Base-by-base conservation (phyloP, 2,797 vertebrate species). In the Loris lydekkerianus region DNA sequence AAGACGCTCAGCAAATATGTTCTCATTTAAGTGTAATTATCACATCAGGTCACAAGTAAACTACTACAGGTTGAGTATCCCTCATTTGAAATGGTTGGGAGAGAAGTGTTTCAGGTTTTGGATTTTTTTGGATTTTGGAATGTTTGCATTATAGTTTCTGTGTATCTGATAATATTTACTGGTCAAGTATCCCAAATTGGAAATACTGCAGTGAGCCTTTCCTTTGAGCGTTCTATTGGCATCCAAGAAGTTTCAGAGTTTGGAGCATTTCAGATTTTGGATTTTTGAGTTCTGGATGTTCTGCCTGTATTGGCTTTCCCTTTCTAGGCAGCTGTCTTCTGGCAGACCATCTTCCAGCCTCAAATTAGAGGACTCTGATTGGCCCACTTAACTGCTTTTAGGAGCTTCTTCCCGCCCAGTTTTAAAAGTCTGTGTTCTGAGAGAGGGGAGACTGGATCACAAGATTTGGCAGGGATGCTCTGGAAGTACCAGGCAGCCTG, bases 1-100 rank as follows among this genome's bases (percentile, higher is more conserved):
- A 93, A 91, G 95, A 93, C 27, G 20, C 73, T 58, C 83, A 92
- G 75, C 46, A 69, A 80, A 53, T 86, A 20, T 23, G 7, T 91
- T 43, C 58, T 86, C 58, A 29, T 2, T 7, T 69, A 83, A 86
- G 43, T 17, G 13, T 40, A 65, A 65, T 13, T 65, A 65, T 65
- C 40, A 86, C 80, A 63, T 61, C 53, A 37, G 43, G 53, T 72
- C 40, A 27, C 25, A 61, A 31, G 80, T 92, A 61, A 69, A 58
- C 53, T 70, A 4, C 58, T 61, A 49, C 27, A 49, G 43, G 27
- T 31, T 49, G 27, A 75, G 27, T 29, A 49, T 76, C 43, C 73
- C 27, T 76, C 73, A 31, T 49, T 5, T 49, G 43, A 76, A 49
- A 76, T 31, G 46, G 43, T 49, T 76, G 73, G 46, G 43, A 76